Percentiles rank a stretch among this genome's conserved stretches.
These are phyloP conservation scores for Delia radicum DNA, from an alignment of 1,140 invertebrate species.

Conservation along the genomic window DNA sequence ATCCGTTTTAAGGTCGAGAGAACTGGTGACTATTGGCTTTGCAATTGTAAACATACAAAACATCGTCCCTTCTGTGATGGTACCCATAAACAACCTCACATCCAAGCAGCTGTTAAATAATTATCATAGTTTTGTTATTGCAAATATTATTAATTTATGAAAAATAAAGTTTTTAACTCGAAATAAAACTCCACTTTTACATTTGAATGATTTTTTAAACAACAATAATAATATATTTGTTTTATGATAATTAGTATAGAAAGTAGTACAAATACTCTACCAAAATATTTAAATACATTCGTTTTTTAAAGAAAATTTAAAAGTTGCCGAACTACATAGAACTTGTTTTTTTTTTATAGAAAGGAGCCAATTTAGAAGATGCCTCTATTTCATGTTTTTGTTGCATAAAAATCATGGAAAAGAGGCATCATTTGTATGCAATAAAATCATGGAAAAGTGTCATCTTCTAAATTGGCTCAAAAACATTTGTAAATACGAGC, in stretches of 20 bases:
- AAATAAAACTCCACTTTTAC: neutral
- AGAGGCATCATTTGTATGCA: too few species aligned
- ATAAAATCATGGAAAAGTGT: too few species aligned
- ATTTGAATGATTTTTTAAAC: neutral
- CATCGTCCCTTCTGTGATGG: conserved; percentile 98
- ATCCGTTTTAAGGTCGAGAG: conserved; percentile 81
- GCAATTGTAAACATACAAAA: conserved; percentile 96
- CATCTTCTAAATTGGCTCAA: too few species aligned
- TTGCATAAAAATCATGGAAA: too few species aligned
- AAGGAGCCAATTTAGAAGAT: too few species aligned
- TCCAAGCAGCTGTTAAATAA: conserved; percentile 61
- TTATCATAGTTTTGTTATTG: neutral
- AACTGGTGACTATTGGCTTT: conserved; percentile 95
- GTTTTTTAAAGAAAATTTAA: too few species aligned
- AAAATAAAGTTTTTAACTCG: neutral
- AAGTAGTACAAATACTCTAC: too few species aligned
- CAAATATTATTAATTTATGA: neutral
- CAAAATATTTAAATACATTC: too few species aligned
- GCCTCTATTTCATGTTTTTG: too few species aligned
- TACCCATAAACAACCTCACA: conserved; percentile 75
- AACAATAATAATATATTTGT: conserved; percentile 1
- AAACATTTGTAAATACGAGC: too few species aligned
- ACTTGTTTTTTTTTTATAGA: too few species aligned
- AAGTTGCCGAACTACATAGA: too few species aligned
- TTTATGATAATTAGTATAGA: neutral